Base-by-base conservation (phyloP, 2,797 vertebrate species). In the Acomys russatus region DNA sequence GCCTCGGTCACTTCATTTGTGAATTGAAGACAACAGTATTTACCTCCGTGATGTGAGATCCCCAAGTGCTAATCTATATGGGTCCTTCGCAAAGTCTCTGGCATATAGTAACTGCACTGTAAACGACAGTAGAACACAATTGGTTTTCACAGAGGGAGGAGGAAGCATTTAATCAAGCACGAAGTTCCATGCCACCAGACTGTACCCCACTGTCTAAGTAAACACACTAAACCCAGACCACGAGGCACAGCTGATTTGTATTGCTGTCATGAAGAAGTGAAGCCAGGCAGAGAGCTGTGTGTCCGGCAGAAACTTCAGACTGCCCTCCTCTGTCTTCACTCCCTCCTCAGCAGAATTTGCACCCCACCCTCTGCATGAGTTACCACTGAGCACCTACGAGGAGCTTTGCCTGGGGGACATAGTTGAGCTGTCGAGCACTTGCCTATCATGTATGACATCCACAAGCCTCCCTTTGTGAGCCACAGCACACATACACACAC, bases 11-110 rank as follows among this genome's bases (percentile, higher is more conserved):
- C 8, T 61, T 83, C 74, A 17, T 70, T 59, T 96, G 64, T 85
- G 68, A 94, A 84, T 76, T 71, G 74, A 83, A 95, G 54, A 61
- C 71, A 88, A 76, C 10, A 61, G 22, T 28, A 30, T 73, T 56
- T 82, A 25, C 49, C 70, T 68, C 44, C 3, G 14, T 9, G 66
- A 63, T 30, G 73, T 44, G 63, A 94, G 6, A 20, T 63, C 70
- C 56, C 74, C n/a, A 63, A 30, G 28, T 22, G 54, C 79, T 61
- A 49, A 82, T 7, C 56, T 56, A 5, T 3, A 66, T 59, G 77
- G 59, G n/a, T 2, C 79, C 66, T 74, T 76, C 88, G 83, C 49
- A 56, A 1, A 17, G 33, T 73, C 28, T 89, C 89, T 73, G 68
- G 44, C 30, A 44, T 73, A 33, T 18, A 66, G 18, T 33, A n/a